Conservation (phyloP, 2,797 vertebrate species). For the Poecilia gillii region DNA sequence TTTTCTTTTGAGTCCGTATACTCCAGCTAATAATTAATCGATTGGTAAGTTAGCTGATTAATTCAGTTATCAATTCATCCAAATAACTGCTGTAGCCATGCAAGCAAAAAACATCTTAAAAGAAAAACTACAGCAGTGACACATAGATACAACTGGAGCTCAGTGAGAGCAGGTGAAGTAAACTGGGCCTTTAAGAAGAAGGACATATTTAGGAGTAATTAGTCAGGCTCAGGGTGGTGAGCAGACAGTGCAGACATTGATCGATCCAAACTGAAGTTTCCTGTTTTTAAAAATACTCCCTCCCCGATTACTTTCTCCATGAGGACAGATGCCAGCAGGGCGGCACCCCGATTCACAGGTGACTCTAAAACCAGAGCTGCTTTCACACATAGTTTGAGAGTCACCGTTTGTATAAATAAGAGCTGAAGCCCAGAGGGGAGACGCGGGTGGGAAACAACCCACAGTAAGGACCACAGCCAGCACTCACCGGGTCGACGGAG, state of each 20-base stretch:
- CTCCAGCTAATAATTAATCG: neutral
- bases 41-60: neutral
- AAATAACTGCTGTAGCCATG: neutral
- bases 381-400: constrained; percentile 43
- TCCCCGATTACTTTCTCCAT: too few species aligned
- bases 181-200: neutral
- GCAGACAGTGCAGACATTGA: neutral
- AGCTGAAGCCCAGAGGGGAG: constrained; percentile 19
- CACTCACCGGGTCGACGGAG: constrained; percentile 43
- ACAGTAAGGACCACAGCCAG: constrained; percentile 6
- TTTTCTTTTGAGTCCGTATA: neutral
- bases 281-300: neutral
- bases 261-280: neutral
- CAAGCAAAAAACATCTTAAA: neutral
- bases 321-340: neutral
- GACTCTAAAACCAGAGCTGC: constrained; percentile 23
- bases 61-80: neutral
- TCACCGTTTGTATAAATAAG: constrained; percentile 56
- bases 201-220: neutral
- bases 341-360: neutral
- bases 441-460: neutral
- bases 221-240: neutral
- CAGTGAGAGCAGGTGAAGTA: neutral
- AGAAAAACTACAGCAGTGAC: neutral
- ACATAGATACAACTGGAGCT: neutral